Evolutionary conservation across 2,797 vertebrate genomes (phyloP).

Genomic region (Aratinga solstitialis): DNA sequence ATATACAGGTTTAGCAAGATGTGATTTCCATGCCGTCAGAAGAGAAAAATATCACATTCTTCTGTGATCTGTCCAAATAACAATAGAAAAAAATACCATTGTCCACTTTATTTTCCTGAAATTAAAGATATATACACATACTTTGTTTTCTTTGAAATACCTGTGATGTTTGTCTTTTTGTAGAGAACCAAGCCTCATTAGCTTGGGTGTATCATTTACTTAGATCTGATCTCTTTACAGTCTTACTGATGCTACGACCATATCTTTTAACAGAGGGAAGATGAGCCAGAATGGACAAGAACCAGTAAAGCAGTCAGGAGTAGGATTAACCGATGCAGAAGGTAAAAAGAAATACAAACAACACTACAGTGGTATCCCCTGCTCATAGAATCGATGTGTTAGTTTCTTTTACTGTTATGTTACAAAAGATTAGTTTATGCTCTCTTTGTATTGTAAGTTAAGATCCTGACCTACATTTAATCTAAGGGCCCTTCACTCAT

Average conservation of each 20-base stretch:
- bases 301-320: constrained; percentile 78
- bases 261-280: constrained; percentile 84
- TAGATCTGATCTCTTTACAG: neutral
- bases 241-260: neutral
- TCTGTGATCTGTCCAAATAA: neutral
- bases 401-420: neutral
- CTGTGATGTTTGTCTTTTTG: neutral
- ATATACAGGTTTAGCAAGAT: neutral
- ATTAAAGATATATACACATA: neutral
- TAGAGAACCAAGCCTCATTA: neutral
- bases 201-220: neutral
- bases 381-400: neutral
- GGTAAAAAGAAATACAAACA: constrained; percentile 77
- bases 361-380: neutral
- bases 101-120: neutral
- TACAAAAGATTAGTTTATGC: neutral
- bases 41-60: neutral
- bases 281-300: constrained; percentile 90
- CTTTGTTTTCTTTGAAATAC: neutral
- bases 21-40: neutral
- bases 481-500: neutral
- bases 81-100: neutral
- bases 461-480: neutral
- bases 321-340: constrained; percentile 85
- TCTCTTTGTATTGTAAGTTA: neutral